Base-by-base conservation (phyloP, 2,113 vertebrate genomes). In the Phrynosoma blainvillii region DNA sequence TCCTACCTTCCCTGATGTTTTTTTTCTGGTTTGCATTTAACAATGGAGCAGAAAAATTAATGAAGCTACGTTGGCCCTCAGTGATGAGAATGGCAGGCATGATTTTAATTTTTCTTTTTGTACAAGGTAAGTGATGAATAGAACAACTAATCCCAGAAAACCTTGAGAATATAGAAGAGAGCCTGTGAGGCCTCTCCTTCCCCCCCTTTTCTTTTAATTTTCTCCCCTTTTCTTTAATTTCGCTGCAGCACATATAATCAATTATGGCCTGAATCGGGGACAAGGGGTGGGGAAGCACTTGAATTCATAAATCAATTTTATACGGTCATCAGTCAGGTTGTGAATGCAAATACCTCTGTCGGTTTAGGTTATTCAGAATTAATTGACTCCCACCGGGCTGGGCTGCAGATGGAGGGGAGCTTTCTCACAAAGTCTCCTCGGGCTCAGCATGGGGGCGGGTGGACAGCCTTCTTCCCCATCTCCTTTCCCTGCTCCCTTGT, bases 271-370 rank as follows among this genome's bases (percentile, higher is more conserved):
- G 96, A 98, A 97, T 97, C 75, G 71, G 93, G 94, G 95, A 97
- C 96, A 96, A 96, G 96, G 96, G 96, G 96, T 97, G 94, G 97
- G 96, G 96, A 97, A 97, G 96, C 96, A 95, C 96, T 98, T 98
- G 98, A 97, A 97, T 97, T 97, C 98, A 99, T 99, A 99, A 99
- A 99, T 98, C 98, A 99, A 99, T 99, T 99, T 99, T 99, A 98
- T 98, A 99, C 96, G 98, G 98, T 98, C 98, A 99, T 99, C 98
- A 98, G 98, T 99, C 98, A 99, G 98, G 96, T 96, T 96, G 95
- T 98, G 98, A 98, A 99, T 98, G 97, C 98, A 97, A 96, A 96
- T 97, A 95, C 97, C 97, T 97, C 97, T 98, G 96, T 96, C 96
- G 95, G 96, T 97, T 96, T 97, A 96, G 96, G 96, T 97, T 97